Evolutionary conservation across 2,888 invertebrate genomes (phyloP).

Genomic region (Chrysomela aeneicollis): DNA sequence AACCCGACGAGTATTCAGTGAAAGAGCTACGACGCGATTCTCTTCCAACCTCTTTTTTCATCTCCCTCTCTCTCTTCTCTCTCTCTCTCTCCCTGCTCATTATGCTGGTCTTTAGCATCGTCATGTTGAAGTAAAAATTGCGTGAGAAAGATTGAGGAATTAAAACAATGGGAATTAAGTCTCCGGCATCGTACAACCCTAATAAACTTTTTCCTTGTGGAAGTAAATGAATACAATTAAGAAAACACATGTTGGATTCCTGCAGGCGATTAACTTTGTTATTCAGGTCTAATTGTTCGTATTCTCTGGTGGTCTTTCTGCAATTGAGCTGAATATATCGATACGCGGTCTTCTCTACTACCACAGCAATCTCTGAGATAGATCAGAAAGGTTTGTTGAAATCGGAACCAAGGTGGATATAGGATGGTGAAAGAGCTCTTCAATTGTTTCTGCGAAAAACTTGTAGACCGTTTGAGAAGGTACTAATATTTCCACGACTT

Average conservation of each 20-base stretch:
- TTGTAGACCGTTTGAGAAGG: no score
- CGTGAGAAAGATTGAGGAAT: constrained; percentile 40
- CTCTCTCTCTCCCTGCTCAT: constrained; percentile 39
- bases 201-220: constrained; percentile 31
- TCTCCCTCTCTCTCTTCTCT: constrained; percentile 25
- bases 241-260: constrained; percentile 32
- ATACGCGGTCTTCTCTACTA: not conserved
- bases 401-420: no score
- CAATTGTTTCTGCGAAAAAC: no score
- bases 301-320: constrained; percentile 25
- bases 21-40: constrained; percentile 39
- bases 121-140: constrained; percentile 35
- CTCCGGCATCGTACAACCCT: constrained; percentile 26
- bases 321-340: not conserved
- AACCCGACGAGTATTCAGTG: constrained; percentile 39
- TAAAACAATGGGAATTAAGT: constrained; percentile 39
- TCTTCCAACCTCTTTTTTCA: constrained; percentile 26
- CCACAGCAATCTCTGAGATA: not conserved
- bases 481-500: no score
- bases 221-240: constrained; percentile 31
- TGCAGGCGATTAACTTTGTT: constrained; percentile 25
- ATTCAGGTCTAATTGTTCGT: constrained; percentile 27
- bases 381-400: not conserved
- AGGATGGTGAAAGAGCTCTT: no score
- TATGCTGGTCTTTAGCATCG: constrained; percentile 36